These are phyloP conservation scores for Chrysogorgia sp. DNA, from an alignment of 92 coral and sea anemone genomes.

Conservation along the genomic window DNA sequence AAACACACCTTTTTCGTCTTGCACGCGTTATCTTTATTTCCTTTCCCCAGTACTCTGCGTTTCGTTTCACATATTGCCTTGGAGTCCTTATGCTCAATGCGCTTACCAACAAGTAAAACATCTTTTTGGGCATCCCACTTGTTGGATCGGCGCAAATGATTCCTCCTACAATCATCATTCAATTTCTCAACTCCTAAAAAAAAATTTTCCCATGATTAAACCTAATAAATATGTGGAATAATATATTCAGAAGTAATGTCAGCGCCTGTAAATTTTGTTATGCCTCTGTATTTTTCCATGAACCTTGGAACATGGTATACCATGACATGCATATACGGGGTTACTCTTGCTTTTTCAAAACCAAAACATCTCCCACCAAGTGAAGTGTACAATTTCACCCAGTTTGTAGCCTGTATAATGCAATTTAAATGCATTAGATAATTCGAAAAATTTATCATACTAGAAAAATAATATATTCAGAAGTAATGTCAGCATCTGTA, in stretches of 20 bases:
- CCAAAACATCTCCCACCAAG: constrained; percentile 35
- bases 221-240: too few species aligned
- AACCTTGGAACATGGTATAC: constrained; percentile 37
- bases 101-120: constrained; percentile 53
- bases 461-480: too few species aligned
- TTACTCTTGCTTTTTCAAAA: too few species aligned
- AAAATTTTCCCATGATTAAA: not conserved
- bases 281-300: constrained; percentile 39
- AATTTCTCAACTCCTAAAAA: constrained; percentile 56
- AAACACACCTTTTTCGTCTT: constrained; percentile 32
- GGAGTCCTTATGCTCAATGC: constrained; percentile 45
- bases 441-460: too few species aligned
- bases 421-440: too few species aligned
- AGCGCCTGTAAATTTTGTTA: constrained; percentile 49
- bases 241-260: too few species aligned
- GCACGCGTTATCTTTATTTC: constrained; percentile 29
- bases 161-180: constrained; percentile 57
- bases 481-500: too few species aligned
- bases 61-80: constrained; percentile 28
- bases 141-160: constrained; percentile 56
- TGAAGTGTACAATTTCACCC: constrained; percentile 42
- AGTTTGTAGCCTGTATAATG: constrained; percentile 33
- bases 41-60: constrained; percentile 27
- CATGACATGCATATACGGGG: constrained; percentile 43
- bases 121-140: too few species aligned